Evolutionary conservation across 1,140 invertebrate genomes (phyloP), one percentile per base, ranked within the genome.

Genomic region (Reticulitermes speratus): DNA sequence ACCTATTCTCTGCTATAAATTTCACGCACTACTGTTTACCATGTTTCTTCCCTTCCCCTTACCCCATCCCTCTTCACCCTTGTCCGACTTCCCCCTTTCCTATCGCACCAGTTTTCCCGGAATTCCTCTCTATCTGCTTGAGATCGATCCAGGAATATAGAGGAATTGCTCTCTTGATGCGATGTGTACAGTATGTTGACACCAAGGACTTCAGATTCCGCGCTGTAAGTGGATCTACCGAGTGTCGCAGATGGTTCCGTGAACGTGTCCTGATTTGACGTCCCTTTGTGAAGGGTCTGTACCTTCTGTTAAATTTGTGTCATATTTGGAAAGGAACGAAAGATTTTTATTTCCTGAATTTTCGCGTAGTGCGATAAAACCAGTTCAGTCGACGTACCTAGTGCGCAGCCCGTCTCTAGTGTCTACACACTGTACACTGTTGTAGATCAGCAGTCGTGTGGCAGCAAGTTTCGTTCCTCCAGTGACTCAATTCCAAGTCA

Each of bases 1-100:
- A 75, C 65, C 65, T 75, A 75, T 75, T 75, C 65, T 75, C 65
- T 75, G 65, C 65, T 75, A 75, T 75, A 75, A 75, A 75, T 75
- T 75, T 75, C 65, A 75, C 65, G 65, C 65, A 75, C 65, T 75
- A 75, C 65, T 75, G 65, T 75, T 75, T 75, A 75, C 65, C 65
- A 75, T 75, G 65, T 30, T 75, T 75, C 65, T 75, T 75, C 65
- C 8, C 25, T n/a, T 30, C 65, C 65, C 65, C 65, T 14, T 75
- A 30, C 65, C 65, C 21, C 65, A 75, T 30, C 65, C 65, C 65
- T 75, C 65, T 75, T 75, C 16, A 30, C 25, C 65, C n/a, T 75
- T 75, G 65, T 75, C 65, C 25, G 65, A 9, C n/a, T 75, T 16
- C 65, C n/a, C 16, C 65, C 65, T 6, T 75, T 75, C 65, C 65